Percentiles rank a stretch among this genome's conserved stretches.
Evolutionary conservation across 2,888 invertebrate genomes (phyloP).

Genomic region (Apamea anceps): DNA sequence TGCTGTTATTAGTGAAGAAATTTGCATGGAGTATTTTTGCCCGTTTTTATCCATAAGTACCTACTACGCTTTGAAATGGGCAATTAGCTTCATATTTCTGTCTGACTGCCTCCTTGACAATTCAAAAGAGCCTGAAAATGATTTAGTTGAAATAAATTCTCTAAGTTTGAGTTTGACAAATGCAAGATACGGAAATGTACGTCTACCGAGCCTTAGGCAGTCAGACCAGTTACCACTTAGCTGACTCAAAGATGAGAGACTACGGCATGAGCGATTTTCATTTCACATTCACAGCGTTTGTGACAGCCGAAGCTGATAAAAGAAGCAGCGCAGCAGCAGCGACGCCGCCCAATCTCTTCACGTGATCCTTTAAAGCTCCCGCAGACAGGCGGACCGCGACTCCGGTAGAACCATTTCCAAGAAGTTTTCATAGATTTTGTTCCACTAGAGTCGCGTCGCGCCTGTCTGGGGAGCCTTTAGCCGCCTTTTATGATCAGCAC

Average conservation of each 20-base stretch:
- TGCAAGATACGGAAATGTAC: not conserved
- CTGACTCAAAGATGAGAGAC: not conserved
- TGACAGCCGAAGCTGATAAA: no score
- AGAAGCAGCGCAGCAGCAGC: no score
- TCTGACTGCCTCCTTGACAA: no score
- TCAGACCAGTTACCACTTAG: not conserved
- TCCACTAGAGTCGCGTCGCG: not conserved
- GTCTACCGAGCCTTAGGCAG: not conserved
- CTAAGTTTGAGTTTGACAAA: not conserved
- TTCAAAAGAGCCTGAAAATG: not conserved
- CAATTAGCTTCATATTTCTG: not conserved
- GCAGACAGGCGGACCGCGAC: not conserved
- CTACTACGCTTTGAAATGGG: not conserved
- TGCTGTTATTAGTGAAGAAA: not conserved
- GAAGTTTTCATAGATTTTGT: not conserved
- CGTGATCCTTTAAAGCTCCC: not conserved
- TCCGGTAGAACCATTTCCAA: not conserved
- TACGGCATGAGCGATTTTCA: not conserved
- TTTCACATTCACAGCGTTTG: not conserved
- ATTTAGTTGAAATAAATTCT: not conserved
- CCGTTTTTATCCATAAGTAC: not conserved
- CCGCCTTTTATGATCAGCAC: constrained; percentile 17
- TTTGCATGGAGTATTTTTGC: not conserved
- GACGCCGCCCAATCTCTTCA: not conserved
- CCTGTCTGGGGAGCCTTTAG: not conserved